Evolutionary conservation across 2,888 invertebrate species (phyloP).

Genomic region (Pterostichus madidus): DNA sequence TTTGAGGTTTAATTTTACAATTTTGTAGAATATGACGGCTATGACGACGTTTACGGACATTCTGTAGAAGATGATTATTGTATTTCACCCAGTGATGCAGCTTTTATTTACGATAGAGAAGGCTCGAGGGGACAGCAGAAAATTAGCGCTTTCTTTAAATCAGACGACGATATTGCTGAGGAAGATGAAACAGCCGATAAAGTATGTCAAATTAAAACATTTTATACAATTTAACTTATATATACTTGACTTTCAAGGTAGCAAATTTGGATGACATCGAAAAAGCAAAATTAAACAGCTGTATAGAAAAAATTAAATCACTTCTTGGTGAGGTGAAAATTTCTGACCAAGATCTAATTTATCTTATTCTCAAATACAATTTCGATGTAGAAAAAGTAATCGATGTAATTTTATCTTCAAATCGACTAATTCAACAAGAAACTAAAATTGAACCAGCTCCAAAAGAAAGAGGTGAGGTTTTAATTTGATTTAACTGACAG

Average conservation of each 20-base stretch:
- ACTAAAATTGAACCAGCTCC: conserved; percentile 67
- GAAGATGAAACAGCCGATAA: conserved; percentile 80
- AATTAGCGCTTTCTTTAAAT: conserved; percentile 85
- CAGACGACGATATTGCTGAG: conserved; percentile 85
- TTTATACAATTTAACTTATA: background rate
- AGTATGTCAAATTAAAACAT: background rate
- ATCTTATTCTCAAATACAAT: conserved; percentile 85
- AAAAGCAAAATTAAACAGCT: conserved; percentile 88
- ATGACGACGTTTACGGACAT: conserved; percentile 95
- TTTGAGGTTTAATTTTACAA: conserved; percentile 59
- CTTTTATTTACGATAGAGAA: conserved; percentile 91
- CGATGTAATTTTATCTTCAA: conserved; percentile 80
- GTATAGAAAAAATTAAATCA: conserved; percentile 89
- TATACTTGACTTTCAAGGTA: conserved; percentile 71
- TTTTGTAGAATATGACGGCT: conserved; percentile 89
- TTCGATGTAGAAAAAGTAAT: conserved; percentile 87
- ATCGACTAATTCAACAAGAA: conserved; percentile 60
- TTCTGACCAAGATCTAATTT: conserved; percentile 85
- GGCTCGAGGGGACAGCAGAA: conserved; percentile 82
- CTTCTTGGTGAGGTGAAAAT: conserved; percentile 86
- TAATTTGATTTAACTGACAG: background rate
- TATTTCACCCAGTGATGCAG: conserved; percentile 92
- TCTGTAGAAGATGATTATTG: conserved; percentile 96
- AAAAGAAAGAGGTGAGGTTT: conserved; percentile 75
- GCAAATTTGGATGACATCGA: conserved; percentile 82